A percentile compares a stretch with the other conserved stretches of the same genome.
These are phyloP conservation scores for Oryzias sinensis DNA, from an alignment of 2,797 vertebrate species.

Conservation along the genomic window DNA sequence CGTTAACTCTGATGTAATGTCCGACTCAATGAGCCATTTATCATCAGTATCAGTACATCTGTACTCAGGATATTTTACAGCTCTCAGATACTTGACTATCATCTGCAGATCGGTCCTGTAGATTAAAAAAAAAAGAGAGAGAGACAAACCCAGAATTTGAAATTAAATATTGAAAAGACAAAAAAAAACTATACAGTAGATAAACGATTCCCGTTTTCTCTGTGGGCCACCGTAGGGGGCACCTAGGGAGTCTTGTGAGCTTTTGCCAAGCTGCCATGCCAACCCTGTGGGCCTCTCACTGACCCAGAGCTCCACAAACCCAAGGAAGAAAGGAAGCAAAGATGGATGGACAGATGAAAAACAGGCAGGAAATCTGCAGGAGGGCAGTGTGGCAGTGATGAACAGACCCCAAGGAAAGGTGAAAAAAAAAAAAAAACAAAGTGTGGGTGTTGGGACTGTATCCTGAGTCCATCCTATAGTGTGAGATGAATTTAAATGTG, in stretches of 20 bases:
- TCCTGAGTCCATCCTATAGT: slow-evolving; percentile 40
- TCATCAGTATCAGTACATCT: no score
- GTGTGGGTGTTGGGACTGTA: slow-evolving; percentile 33
- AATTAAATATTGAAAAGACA: slow-evolving; percentile 8
- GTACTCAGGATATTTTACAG: no score
- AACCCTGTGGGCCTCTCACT: slow-evolving; percentile 51
- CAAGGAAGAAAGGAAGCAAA: slow-evolving; percentile 31
- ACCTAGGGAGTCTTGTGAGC: slow-evolving; percentile 46
- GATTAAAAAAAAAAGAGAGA: not conserved
- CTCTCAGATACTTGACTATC: no score
- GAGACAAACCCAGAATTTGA: slow-evolving; percentile 2
- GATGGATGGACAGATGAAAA: slow-evolving; percentile 35
- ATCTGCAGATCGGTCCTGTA: not conserved
- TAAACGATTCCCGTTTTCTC: slow-evolving; percentile 35
- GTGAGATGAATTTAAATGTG: slow-evolving; percentile 66
- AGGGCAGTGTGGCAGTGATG: slow-evolving; percentile 16
- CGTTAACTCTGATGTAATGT: no score
- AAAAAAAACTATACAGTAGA: slow-evolving; percentile 60
- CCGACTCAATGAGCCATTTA: no score
- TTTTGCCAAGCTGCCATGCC: slow-evolving; percentile 72
- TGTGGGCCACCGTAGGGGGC: slow-evolving; percentile 30
- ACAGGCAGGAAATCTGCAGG: slow-evolving; percentile 41
- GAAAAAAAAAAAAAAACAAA: slow-evolving; percentile 1
- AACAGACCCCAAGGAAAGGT: slow-evolving; percentile 21
- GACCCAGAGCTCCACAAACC: slow-evolving; percentile 47